These are phyloP conservation scores for Drosophila simulans DNA, from an alignment of 1,140 invertebrate genomes.

Conservation along the genomic window DNA sequence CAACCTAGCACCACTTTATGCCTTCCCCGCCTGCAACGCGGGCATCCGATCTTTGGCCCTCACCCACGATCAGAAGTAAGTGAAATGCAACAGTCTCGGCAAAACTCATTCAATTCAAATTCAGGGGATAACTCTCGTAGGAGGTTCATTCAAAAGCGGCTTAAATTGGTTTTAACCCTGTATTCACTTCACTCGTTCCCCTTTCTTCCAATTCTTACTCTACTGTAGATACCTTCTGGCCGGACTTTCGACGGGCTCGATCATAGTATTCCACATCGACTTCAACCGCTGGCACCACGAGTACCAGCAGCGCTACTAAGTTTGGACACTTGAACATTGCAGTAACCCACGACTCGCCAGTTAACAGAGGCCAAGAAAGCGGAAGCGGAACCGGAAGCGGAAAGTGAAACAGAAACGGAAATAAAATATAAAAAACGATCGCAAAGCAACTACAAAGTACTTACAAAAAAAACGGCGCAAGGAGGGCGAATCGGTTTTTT, in stretches of 20 bases:
- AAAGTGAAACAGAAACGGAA: neutral
- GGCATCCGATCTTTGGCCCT: slow-evolving; percentile 96
- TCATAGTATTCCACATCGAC: slow-evolving; percentile 99
- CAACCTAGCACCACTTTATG: slow-evolving; percentile 97
- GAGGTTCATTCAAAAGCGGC: too few relatives aligned
- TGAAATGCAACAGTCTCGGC: slow-evolving; percentile 32
- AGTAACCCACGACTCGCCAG: slow-evolving; percentile 8
- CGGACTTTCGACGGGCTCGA: slow-evolving; percentile 97
- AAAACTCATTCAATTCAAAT: neutral
- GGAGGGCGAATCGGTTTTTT: slow-evolving; percentile 34
- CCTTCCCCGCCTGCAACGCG: slow-evolving; percentile 98
- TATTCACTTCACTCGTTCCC: neutral
- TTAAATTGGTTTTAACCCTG: neutral
- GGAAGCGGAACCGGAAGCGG: slow-evolving; percentile 15
- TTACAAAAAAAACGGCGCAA: slow-evolving; percentile 20
- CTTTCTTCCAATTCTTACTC: slow-evolving; percentile 5
- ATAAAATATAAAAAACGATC: slow-evolving; percentile 1
- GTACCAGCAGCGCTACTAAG: slow-evolving; percentile 96
- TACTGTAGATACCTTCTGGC: slow-evolving; percentile 95
- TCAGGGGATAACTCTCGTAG: neutral
- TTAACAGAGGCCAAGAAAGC: slow-evolving; percentile 25
- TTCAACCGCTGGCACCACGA: slow-evolving; percentile 99
- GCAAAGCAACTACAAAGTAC: slow-evolving; percentile 38
- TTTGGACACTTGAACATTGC: slow-evolving; percentile 1
- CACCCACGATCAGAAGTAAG: slow-evolving; percentile 98